These are phyloP conservation scores for Drosophila prosaltans DNA, from an alignment of 1,140 invertebrate species.

Conservation along the genomic window DNA sequence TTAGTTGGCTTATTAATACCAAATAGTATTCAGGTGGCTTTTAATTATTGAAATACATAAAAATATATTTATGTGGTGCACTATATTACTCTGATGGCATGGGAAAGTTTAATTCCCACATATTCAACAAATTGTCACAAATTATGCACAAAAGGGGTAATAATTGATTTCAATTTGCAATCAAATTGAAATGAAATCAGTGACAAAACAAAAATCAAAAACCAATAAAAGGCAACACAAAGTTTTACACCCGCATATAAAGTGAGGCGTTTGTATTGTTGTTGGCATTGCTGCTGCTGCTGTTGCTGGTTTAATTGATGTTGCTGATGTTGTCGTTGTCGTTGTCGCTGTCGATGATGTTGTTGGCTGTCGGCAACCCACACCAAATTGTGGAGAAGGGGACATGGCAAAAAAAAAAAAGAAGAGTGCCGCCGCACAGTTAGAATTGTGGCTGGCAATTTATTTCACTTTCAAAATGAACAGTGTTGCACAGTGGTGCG, in stretches of 20 bases:
- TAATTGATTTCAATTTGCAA: conserved; percentile 82
- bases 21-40: conserved; percentile 1
- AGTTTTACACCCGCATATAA: conserved; percentile 68
- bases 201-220: conserved; percentile 81
- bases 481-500: conserved; percentile 3
- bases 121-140: conserved; percentile 62
- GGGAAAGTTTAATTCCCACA: conserved; percentile 29
- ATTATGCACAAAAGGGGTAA: conserved; percentile 71
- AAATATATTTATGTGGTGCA: too few species aligned
- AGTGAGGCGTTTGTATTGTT: conserved; percentile 35
- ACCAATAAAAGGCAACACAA: conserved; percentile 46
- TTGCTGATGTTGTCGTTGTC: conserved; percentile 48
- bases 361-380: conserved; percentile 27
- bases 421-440: conserved; percentile 33
- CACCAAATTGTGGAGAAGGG: conserved; percentile 15
- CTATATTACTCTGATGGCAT: not conserved
- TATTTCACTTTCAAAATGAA: conserved; percentile 63
- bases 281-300: conserved; percentile 41
- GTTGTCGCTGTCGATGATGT: conserved; percentile 13
- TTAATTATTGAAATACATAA: not conserved
- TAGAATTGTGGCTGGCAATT: conserved; percentile 70
- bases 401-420: not conserved
- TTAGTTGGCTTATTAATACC: conserved; percentile 8
- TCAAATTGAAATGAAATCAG: conserved; percentile 80
- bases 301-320: conserved; percentile 57